These are phyloP conservation scores for Phania funesta DNA, from an alignment of 2,888 invertebrate species.

Conservation along the genomic window DNA sequence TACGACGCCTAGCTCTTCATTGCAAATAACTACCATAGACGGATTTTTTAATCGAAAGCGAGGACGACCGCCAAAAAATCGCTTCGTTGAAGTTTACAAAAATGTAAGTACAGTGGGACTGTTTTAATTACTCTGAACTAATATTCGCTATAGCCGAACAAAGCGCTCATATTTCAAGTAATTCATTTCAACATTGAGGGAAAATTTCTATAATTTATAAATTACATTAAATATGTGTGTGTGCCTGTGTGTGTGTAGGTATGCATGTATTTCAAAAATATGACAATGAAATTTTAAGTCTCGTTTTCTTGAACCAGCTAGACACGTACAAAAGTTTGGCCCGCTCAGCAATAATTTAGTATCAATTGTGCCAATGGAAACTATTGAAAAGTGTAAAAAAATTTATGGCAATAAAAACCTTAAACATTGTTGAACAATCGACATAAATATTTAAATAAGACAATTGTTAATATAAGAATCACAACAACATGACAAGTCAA, in stretches of 20 bases:
- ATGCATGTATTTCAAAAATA: too few species aligned
- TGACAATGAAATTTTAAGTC: too few species aligned
- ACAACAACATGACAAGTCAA: conserved; percentile 33
- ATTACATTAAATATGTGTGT: too few species aligned
- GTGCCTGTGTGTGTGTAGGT: too few species aligned
- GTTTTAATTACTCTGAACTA: too few species aligned
- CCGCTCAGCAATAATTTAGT: not conserved
- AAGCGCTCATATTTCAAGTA: too few species aligned
- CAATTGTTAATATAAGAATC: conserved; percentile 48
- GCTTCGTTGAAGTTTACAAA: conserved; percentile 95
- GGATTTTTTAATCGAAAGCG: conserved; percentile 96
- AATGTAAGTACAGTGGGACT: conserved; percentile 83
- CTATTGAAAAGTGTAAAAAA: conserved; percentile 1
- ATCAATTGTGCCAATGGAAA: conserved; percentile 19
- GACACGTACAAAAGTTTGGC: not conserved
- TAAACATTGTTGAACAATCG: conserved; percentile 10
- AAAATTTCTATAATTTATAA: too few species aligned
- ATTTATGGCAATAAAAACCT: conserved; percentile 29
- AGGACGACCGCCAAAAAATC: conserved; percentile 97
- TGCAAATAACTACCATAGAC: conserved; percentile 80
- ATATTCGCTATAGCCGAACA: too few species aligned
- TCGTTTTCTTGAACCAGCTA: conserved; percentile 3
- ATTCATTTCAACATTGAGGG: too few species aligned
- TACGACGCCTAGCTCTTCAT: conserved; percentile 75
- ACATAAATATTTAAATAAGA: conserved; percentile 31